Conservation (phyloP, 2,888 invertebrate species). For the Acrocyrtus sp. region DNA sequence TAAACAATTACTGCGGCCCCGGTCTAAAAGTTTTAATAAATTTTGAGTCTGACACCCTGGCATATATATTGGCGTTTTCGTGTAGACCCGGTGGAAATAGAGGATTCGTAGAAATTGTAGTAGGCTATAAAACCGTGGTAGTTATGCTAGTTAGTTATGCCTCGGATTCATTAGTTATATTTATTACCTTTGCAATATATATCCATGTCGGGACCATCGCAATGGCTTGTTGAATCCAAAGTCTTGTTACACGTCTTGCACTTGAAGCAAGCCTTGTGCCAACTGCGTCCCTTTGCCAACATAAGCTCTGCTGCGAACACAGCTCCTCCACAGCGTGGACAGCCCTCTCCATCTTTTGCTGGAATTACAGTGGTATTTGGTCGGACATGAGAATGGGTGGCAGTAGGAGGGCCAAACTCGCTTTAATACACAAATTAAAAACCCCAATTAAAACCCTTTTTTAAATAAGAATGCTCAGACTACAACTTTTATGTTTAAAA, state of each 20-base stretch:
- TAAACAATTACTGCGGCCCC: slow-evolving; percentile 12
- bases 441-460: slow-evolving; percentile 1
- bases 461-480: background rate
- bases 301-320: slow-evolving; percentile 94
- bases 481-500: background rate
- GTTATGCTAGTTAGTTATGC: too few species aligned
- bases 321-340: slow-evolving; percentile 87
- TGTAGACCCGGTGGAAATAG: background rate
- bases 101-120: too few species aligned
- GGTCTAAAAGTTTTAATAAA: background rate
- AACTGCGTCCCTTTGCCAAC: slow-evolving; percentile 85
- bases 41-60: slow-evolving; percentile 10
- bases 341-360: slow-evolving; percentile 69
- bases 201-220: slow-evolving; percentile 94
- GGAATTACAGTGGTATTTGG: slow-evolving; percentile 52
- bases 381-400: slow-evolving; percentile 39
- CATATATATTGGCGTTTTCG: too few species aligned
- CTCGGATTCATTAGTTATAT: too few species aligned
- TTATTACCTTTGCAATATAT: slow-evolving; percentile 95
- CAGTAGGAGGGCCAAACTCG: slow-evolving; percentile 13
- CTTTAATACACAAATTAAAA: slow-evolving; percentile 8
- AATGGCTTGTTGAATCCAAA: slow-evolving; percentile 90
- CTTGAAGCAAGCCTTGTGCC: slow-evolving; percentile 95
- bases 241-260: slow-evolving; percentile 87
- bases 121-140: too few species aligned